Base-by-base conservation (phyloP, 2,888 invertebrate species). In the Drosophila lacicola region DNA sequence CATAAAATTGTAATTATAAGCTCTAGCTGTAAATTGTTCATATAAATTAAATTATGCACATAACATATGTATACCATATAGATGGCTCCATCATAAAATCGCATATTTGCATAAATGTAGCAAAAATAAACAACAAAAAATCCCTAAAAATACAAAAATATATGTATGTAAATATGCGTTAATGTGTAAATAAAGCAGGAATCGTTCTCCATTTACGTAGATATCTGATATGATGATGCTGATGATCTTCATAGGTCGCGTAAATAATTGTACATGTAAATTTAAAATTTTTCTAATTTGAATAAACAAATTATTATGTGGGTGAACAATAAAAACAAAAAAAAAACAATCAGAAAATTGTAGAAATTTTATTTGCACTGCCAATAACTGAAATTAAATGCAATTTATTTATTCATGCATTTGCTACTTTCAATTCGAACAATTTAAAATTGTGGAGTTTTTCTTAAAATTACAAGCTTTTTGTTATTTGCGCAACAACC, bases 261-360 rank as follows among this genome's bases (percentile, higher is more conserved):
- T 70, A 72, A 78, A 68, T 69, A 73, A 88, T 75, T 81, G 86
- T 88, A 88, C 67, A 78, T 88, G 76, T 89, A 89, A 80, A 56
- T 66, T 74, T 77, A 82, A 84, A 76, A 65, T 67, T 88, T 89
- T 89, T 85, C 82, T 85, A 84, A 85, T 85, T 85, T 85, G 88
- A 85, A 87, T 85, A 84, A 85, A 87, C 78, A 85, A 79, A 80
- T 86, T 84, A 84, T 86, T 86, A 86, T 81, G 83, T 84, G 83
- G 83, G 83, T 84, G 83, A 84, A 84, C 86, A 84, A 84, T 84
- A 84, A 80, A 70, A 36, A n/a, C 1, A 25, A 57, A 29, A 29
- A 29, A 29, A 29, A 29, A 29, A 0, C 8, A 29, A 8, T 0
- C 8, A 29, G 8, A 29, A 8, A 29, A 29, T 2, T 8, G 2